Conservation (phyloP, 2,113 vertebrate genomes). For the Acanthisitta chloris region DNA sequence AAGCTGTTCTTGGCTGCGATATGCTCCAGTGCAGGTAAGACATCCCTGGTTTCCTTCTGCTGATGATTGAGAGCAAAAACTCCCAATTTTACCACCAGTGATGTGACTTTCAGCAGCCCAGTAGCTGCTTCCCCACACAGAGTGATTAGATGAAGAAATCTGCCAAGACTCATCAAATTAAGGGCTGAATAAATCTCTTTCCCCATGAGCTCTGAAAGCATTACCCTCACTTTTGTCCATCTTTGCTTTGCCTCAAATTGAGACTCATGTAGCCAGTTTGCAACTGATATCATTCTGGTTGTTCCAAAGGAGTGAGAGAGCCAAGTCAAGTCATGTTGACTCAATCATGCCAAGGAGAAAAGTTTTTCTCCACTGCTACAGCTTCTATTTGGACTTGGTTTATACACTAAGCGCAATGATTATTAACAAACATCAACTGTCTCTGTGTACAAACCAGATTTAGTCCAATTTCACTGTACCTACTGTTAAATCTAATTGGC, state of each 20-base stretch:
- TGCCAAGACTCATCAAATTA: background rate
- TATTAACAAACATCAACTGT: background rate
- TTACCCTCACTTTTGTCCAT: background rate
- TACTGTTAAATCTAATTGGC: background rate
- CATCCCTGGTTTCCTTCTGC: background rate
- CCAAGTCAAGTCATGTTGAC: background rate
- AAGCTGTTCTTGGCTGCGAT: background rate
- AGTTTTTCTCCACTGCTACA: background rate
- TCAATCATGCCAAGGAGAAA: background rate
- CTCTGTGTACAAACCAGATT: background rate
- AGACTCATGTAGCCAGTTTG: background rate
- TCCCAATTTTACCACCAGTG: background rate
- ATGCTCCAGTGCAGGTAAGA: background rate
- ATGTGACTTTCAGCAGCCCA: background rate
- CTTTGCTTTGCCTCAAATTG: background rate
- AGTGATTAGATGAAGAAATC: background rate
- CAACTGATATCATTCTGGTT: background rate
- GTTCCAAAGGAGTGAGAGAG: background rate
- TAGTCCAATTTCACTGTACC: background rate
- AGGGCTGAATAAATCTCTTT: background rate
- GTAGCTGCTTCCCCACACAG: background rate
- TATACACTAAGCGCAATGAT: background rate
- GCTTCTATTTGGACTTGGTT: background rate
- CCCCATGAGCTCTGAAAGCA: background rate
- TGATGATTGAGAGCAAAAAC: background rate